Evolutionary conservation across 2,888 invertebrate species (phyloP), one percentile per base, ranked within the genome.

Genomic region (Drosophila seclusa): DNA sequence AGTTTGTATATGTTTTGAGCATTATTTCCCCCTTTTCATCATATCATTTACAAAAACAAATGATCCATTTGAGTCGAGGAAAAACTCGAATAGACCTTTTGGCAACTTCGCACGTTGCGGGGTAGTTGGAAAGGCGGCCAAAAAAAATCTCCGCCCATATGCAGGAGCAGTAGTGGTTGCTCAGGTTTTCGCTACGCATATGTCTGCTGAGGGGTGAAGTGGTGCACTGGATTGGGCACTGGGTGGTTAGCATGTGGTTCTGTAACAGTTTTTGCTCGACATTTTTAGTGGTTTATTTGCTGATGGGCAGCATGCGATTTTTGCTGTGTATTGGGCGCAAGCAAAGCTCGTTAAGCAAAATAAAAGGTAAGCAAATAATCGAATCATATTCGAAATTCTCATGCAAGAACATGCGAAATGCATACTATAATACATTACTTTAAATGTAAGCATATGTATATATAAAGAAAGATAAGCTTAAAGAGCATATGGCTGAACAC

Each of bases 291-390:
- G 62, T 63, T 62, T 64, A 65, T 62, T 62, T 54, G 64, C 48
- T 55, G 80, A 62, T 60, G 63, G 62, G 42, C 59, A 59, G 52
- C 50, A 42, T 53, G 57, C 59, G 55, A 29, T 55, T 62, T 27
- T 42, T 36, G 27, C 16, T 16, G 21, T 21, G 21, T 49, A 40
- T 57, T 52, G 36, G 45, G 31, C 52, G 36, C 52, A 53, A 73
- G 68, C 24, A 72, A 73, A 73, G 76, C 85, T 87, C 79, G 88
- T 87, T 84, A 82, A 66, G 74, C 71, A 52, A 62, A 79, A 84
- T 63, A 73, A 57, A 84, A 78, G 75, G 82, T 71, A 73, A 75
- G 67, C 73, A 77, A 78, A 83, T 83, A 89, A 87, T 73, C 87
- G 82, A 70, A 75, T 77, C 61, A 67, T 55, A 58, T 40, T 40